Conservation (phyloP, 2,888 invertebrate species). For the Sesamia inferens region DNA sequence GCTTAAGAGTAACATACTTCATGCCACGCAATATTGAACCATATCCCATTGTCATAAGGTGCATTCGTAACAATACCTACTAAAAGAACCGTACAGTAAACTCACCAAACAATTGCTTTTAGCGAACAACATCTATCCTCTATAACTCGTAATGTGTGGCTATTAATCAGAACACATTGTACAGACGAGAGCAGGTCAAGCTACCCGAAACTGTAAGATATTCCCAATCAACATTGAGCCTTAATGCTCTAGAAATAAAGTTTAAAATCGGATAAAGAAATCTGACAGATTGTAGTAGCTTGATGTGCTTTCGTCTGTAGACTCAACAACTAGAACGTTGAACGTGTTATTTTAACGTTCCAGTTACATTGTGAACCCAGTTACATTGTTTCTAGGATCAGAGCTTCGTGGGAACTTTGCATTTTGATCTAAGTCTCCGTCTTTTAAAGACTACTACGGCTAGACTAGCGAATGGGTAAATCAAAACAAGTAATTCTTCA, state of each 20-base stretch:
- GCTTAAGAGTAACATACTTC: too few species aligned
- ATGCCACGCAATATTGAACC: too few species aligned
- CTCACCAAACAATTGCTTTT: constrained; percentile 11
- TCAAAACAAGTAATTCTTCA: neutral
- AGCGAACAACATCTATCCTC: constrained; percentile 7
- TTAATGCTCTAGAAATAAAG: too few species aligned
- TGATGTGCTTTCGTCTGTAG: too few species aligned
- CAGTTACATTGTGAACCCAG: constrained; percentile 8
- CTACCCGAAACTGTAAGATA: too few species aligned
- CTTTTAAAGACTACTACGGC: neutral
- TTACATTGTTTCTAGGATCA: constrained; percentile 25
- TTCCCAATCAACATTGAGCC: too few species aligned
- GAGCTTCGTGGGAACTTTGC: neutral
- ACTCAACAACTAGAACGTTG: neutral
- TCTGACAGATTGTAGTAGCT: too few species aligned
- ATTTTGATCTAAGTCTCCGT: neutral
- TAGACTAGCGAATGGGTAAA: neutral
- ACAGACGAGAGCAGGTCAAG: too few species aligned
- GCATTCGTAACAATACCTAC: neutral
- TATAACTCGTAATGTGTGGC: neutral
- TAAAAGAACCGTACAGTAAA: neutral
- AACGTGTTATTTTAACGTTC: constrained; percentile 15
- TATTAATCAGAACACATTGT: constrained; percentile 22
- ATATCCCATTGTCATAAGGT: too few species aligned
- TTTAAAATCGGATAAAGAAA: too few species aligned